phyloP scores from a whole-genome alignment of 2,797 vertebrate genomes.

The Ctenopoma multispine region DNA sequence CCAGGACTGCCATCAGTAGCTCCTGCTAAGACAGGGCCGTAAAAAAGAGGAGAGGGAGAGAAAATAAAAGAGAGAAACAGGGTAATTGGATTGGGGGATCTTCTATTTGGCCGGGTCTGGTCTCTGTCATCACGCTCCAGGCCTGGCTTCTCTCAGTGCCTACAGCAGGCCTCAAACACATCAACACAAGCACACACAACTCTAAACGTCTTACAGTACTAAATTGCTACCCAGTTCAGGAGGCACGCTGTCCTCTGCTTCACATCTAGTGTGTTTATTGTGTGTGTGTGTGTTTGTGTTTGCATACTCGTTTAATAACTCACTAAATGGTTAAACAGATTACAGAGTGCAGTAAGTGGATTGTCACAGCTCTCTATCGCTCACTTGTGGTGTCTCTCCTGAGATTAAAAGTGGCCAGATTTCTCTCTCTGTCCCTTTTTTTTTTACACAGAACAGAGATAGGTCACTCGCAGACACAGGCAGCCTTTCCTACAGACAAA shows the following conservation, averaged over 20 bases:
- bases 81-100: slow-evolving; percentile 87
- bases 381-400: slow-evolving; percentile 90
- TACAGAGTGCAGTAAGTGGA: slow-evolving; percentile 99
- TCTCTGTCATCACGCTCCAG: slow-evolving; percentile 86
- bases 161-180: slow-evolving; percentile 75
- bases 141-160: slow-evolving; percentile 78
- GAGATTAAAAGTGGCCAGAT: slow-evolving; percentile 91
- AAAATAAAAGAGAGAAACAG: slow-evolving; percentile 70
- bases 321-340: slow-evolving; percentile 98
- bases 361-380: slow-evolving; percentile 97
- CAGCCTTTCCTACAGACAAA: slow-evolving; percentile 10
- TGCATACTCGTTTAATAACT: slow-evolving; percentile 88
- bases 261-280: slow-evolving; percentile 36
- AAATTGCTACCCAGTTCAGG: slow-evolving; percentile 51
- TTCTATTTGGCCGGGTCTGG: slow-evolving; percentile 84
- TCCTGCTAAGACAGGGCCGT: slow-evolving; percentile 65
- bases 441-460: not conserved
- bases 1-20: slow-evolving; percentile 66
- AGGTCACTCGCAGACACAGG: slow-evolving; percentile 38
- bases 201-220: slow-evolving; percentile 65
- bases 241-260: slow-evolving; percentile 55
- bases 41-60: slow-evolving; percentile 38
- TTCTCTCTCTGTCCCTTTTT: slow-evolving; percentile 31
- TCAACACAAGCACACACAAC: slow-evolving; percentile 60
- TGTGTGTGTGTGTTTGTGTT: slow-evolving; percentile 68